phyloP scores from a whole-genome alignment of 2,888 invertebrate species.

The Diarsia rubi region DNA sequence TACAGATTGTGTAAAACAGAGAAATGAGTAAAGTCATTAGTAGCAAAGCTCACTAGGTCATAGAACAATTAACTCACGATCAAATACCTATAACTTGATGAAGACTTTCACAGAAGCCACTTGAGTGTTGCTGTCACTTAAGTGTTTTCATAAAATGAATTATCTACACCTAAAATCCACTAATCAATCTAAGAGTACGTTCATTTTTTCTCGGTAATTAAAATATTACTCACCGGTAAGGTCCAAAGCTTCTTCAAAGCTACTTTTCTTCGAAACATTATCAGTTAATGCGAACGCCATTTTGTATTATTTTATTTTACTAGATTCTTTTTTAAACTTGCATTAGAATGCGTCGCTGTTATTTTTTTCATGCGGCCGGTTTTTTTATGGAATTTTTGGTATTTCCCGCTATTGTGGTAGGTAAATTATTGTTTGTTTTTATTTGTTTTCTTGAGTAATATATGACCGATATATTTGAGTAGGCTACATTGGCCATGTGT shows the following conservation, averaged over 20 bases:
- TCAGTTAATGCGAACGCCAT: slow-evolving; percentile 45
- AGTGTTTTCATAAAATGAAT: not conserved
- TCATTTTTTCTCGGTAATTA: not conserved
- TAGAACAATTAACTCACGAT: not conserved
- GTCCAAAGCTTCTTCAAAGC: slow-evolving; percentile 57
- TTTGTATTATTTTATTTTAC: slow-evolving; percentile 2
- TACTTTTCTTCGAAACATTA: slow-evolving; percentile 35
- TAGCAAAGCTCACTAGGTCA: not conserved
- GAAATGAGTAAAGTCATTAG: not conserved
- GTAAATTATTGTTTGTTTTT: not conserved
- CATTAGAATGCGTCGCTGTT: not conserved
- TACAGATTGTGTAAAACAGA: not conserved
- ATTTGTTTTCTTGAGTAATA: not conserved
- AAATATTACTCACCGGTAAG: slow-evolving; percentile 47
- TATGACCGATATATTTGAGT: not conserved
- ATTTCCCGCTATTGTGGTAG: not conserved
- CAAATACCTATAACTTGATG: not conserved
- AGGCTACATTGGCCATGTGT: slow-evolving; percentile 10
- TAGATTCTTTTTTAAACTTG: slow-evolving; percentile 1
- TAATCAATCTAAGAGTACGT: not conserved
- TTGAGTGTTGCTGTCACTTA: too few relatives aligned
- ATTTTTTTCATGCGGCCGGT: not conserved
- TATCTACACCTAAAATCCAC: not conserved
- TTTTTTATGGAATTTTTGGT: not conserved
- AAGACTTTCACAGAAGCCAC: not conserved